These are phyloP conservation scores for Callyntrura sp. DNA, from an alignment of 2,888 invertebrate species.

Conservation along the genomic window DNA sequence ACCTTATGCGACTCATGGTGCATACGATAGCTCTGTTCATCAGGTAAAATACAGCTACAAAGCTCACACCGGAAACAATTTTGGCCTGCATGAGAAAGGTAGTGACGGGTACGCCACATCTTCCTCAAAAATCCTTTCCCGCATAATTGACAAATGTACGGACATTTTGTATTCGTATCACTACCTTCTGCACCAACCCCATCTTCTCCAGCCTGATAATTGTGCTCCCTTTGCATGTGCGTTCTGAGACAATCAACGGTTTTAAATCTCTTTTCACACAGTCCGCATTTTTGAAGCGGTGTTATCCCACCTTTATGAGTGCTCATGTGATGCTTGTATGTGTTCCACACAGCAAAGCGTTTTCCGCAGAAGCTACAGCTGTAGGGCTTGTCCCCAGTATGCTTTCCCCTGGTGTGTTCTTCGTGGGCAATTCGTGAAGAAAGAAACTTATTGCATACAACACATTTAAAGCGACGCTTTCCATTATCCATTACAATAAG, in stretches of 20 bases:
- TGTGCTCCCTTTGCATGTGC: conserved; percentile 72
- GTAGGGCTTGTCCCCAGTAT: conserved; percentile 76
- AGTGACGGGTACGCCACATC: conserved; percentile 77
- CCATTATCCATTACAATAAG: conserved; percentile 72
- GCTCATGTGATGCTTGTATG: conserved; percentile 75
- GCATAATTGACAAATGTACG: conserved; percentile 77
- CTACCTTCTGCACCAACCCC: conserved; percentile 11
- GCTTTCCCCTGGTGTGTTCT: conserved; percentile 75
- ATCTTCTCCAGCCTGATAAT: conserved; percentile 36
- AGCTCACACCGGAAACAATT: conserved; percentile 79
- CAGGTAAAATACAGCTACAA: conserved; percentile 77
- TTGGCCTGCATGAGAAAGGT: conserved; percentile 76
- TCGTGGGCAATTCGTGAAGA: conserved; percentile 74
- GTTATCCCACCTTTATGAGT: conserved; percentile 66
- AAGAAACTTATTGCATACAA: conserved; percentile 73
- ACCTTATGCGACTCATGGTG: conserved; percentile 75
- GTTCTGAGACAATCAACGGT: conserved; percentile 67
- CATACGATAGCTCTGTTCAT: conserved; percentile 79
- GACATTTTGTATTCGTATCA: conserved; percentile 40
- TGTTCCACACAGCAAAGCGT: conserved; percentile 74
- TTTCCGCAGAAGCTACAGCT: conserved; percentile 73
- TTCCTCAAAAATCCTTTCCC: conserved; percentile 76
- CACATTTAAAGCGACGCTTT: conserved; percentile 74
- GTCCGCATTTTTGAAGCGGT: conserved; percentile 66
- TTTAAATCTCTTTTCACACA: conserved; percentile 74